A percentile compares a stretch with the other conserved stretches of the same genome.
Evolutionary conservation across 2,113 vertebrate species (phyloP).

Genomic region (Thoracochromis brauschi): DNA sequence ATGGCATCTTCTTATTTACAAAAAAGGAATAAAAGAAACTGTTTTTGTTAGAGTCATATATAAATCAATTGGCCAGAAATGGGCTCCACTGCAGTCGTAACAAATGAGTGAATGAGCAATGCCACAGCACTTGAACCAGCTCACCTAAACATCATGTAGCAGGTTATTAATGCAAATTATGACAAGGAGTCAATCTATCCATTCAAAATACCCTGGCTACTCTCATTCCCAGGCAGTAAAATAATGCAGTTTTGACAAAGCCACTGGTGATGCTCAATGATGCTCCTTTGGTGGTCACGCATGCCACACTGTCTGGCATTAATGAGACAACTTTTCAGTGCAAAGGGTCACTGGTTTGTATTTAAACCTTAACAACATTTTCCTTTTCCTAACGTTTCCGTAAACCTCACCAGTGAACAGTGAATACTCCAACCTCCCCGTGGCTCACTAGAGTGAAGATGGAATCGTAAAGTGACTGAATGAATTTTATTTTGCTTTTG

Average conservation of each 20-base stretch:
- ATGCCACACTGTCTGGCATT: background rate
- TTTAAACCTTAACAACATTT: background rate
- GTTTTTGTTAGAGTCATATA: background rate
- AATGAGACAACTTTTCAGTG: background rate
- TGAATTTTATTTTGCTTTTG: accelerated
- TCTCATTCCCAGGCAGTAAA: background rate
- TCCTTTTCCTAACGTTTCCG: background rate
- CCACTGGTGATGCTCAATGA: background rate
- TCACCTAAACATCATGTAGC: background rate
- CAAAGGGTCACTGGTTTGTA: background rate
- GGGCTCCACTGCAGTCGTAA: background rate
- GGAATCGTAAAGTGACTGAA: accelerated
- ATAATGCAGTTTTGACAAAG: background rate
- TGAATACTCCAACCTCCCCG: background rate
- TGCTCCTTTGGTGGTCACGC: background rate
- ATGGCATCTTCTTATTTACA: background rate
- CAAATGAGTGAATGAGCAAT: background rate
- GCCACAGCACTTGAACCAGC: background rate
- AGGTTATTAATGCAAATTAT: background rate
- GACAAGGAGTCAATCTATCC: background rate
- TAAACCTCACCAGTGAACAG: background rate
- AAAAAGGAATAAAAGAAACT: background rate
- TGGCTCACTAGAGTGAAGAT: accelerated
- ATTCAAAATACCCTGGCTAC: background rate
- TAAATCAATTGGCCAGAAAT: background rate